A percentile compares a stretch with the other conserved stretches of the same genome.
These are phyloP conservation scores for Chloropsis hardwickii DNA, from an alignment of 2,113 vertebrate genomes.

Conservation along the genomic window DNA sequence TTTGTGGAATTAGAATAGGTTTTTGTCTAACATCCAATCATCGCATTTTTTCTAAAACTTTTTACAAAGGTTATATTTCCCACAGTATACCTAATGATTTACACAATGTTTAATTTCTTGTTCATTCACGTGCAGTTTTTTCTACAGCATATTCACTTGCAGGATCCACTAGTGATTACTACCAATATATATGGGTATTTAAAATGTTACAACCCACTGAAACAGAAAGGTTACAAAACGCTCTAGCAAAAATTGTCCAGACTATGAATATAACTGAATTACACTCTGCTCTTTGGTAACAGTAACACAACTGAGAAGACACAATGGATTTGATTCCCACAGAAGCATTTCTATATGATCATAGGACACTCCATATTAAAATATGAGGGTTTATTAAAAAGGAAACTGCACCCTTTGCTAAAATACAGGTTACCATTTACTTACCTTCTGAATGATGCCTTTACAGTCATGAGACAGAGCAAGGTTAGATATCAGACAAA, in stretches of 20 bases:
- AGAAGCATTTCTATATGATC: not conserved
- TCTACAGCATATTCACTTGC: not conserved
- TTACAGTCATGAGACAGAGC: constrained; percentile 88
- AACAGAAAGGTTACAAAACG: not conserved
- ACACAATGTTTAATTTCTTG: not conserved
- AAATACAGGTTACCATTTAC: not conserved
- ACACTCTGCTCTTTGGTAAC: not conserved
- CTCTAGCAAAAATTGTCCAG: not conserved
- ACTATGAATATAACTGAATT: not conserved
- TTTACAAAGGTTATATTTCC: not conserved
- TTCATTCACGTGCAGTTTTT: not conserved
- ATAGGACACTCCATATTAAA: not conserved
- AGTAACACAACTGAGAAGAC: not conserved
- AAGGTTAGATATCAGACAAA: constrained; percentile 88
- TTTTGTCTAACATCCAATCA: not conserved
- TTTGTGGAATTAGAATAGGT: not conserved
- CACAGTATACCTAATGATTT: not conserved
- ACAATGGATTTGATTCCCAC: not conserved
- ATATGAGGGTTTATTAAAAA: not conserved
- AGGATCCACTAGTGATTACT: not conserved
- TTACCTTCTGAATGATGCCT: constrained; percentile 90
- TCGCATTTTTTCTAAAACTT: not conserved
- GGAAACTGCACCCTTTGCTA: not conserved
- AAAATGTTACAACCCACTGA: not conserved
- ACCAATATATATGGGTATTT: not conserved